Evolutionary conservation across 92 coral and sea anemone genomes (phyloP).

Genomic region (Paragorgia papillata): DNA sequence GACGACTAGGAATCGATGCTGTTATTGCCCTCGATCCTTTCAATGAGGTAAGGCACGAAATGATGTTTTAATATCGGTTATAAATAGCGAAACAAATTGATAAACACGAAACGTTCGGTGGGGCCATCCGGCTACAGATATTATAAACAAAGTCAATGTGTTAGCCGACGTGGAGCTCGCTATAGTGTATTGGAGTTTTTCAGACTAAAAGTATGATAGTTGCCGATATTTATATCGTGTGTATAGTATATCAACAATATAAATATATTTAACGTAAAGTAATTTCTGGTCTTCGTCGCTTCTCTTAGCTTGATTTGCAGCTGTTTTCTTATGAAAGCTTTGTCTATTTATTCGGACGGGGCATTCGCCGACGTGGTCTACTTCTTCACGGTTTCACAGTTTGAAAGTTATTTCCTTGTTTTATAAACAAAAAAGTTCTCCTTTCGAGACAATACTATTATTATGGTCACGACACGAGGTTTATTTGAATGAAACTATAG

Average conservation of each 20-base stretch:
- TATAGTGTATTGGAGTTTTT: too few relatives aligned
- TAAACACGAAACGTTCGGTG: neutral
- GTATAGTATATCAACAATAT: too few relatives aligned
- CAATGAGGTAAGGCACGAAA: slow-evolving; percentile 23
- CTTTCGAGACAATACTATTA: slow-evolving; percentile 12
- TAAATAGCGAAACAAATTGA: neutral
- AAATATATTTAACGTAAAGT: too few relatives aligned
- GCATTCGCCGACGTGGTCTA: neutral
- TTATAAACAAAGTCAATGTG: slow-evolving; percentile 30
- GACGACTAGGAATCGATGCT: neutral
- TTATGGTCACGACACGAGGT: slow-evolving; percentile 12
- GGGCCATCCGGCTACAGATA: neutral
- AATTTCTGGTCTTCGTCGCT: too few relatives aligned
- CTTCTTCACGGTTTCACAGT: slow-evolving; percentile 12
- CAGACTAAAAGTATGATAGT: too few relatives aligned
- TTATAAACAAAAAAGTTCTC: neutral
- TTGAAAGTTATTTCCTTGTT: slow-evolving; percentile 12
- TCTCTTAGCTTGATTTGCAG: too few relatives aligned
- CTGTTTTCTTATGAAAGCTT: too few relatives aligned
- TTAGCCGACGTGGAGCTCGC: neutral
- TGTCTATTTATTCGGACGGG: neutral
- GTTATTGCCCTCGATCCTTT: slow-evolving; percentile 6
- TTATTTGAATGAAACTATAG: neutral
- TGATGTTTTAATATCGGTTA: neutral
- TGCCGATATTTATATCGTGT: too few relatives aligned